These are phyloP conservation scores for Papilio aristodemus DNA, from an alignment of 1,140 invertebrate genomes.

Conservation along the genomic window DNA sequence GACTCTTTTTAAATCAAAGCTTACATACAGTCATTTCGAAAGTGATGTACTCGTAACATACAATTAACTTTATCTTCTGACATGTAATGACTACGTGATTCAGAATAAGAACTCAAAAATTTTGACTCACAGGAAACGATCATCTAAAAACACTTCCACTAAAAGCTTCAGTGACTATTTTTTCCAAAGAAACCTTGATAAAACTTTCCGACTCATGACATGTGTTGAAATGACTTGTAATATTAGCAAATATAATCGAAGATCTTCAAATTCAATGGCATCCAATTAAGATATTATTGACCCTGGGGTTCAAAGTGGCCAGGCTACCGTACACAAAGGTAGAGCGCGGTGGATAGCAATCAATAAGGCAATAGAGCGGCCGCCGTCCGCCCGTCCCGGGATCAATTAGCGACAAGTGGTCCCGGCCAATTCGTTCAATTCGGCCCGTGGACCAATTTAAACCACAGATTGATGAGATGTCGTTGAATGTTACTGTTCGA, in stretches of 20 bases:
- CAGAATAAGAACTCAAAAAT: too few species aligned
- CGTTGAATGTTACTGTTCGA: slow-evolving; percentile 14
- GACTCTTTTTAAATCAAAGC: too few species aligned
- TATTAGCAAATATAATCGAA: neutral
- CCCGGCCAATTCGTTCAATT: slow-evolving; percentile 51
- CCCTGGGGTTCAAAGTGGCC: neutral
- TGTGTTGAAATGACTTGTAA: neutral
- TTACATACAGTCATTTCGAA: too few species aligned
- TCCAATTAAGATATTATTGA: neutral
- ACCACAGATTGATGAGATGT: slow-evolving; percentile 48
- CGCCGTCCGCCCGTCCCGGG: slow-evolving; percentile 25
- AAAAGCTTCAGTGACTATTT: too few species aligned
- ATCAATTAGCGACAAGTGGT: slow-evolving; percentile 51
- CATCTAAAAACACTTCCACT: too few species aligned
- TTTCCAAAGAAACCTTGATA: too few species aligned
- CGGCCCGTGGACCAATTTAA: slow-evolving; percentile 45
- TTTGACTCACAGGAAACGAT: too few species aligned
- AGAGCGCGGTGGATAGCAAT: slow-evolving; percentile 20
- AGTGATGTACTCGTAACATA: too few species aligned
- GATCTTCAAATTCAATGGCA: slow-evolving; percentile 17
- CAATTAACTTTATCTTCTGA: too few species aligned
- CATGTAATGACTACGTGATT: too few species aligned
- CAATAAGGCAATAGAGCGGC: slow-evolving; percentile 39
- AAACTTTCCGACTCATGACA: too few species aligned
- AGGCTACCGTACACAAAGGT: neutral